A percentile compares a stretch with the other conserved stretches of the same genome.
phyloP scores from a whole-genome alignment of 2,797 vertebrate genomes.

The Cyprinodon diabolis region DNA sequence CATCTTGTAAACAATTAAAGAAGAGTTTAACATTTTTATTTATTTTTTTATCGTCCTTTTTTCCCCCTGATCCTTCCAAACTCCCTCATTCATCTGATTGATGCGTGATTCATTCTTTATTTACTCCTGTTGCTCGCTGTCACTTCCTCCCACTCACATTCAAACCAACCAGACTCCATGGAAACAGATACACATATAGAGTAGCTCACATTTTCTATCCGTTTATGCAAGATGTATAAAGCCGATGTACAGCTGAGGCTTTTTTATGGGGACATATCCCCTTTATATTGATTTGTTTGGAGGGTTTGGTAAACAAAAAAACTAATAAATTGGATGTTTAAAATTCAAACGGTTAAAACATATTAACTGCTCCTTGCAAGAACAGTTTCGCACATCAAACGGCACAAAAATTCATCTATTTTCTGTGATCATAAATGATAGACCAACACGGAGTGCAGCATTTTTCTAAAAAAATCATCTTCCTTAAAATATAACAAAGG shows the following conservation, averaged over 20 bases:
- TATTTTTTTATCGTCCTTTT: background rate
- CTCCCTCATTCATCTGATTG: background rate
- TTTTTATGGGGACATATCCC: background rate
- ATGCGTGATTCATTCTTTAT: background rate
- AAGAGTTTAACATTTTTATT: too few relatives aligned
- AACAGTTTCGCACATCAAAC: background rate
- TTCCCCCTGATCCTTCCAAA: background rate
- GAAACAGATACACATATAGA: slow-evolving; percentile 24
- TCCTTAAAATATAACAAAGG: background rate
- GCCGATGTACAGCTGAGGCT: background rate
- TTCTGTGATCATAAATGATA: background rate
- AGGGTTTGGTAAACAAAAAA: too few relatives aligned
- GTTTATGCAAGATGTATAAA: background rate
- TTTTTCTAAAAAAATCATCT: background rate
- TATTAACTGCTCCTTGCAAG: background rate
- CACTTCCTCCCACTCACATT: slow-evolving; percentile 26
- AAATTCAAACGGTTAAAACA: background rate
- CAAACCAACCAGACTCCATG: slow-evolving; percentile 36
- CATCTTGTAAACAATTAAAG: background rate
- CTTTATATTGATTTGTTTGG: background rate
- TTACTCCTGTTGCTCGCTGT: slow-evolving; percentile 21
- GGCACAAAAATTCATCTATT: background rate
- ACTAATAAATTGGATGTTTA: background rate
- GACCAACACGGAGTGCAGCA: background rate
- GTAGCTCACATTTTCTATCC: background rate